Percentiles rank a stretch among this genome's conserved stretches.
Conservation (phyloP, 2,113 vertebrate genomes). For the Boulengeromyrus knoepffleri region DNA sequence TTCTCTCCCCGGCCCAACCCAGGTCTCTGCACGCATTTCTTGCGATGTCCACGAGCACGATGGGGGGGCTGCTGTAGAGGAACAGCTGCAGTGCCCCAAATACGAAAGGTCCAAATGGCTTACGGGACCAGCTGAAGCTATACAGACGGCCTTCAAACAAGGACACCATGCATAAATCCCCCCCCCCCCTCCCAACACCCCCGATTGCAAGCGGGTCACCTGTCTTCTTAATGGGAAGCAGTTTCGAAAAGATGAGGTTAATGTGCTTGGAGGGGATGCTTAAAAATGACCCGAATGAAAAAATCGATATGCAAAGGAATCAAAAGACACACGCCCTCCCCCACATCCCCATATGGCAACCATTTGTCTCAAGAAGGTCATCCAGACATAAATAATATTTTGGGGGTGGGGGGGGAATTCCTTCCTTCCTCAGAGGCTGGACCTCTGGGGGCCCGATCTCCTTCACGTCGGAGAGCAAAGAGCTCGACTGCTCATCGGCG, state of each 20-base stretch:
- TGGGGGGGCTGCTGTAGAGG: background rate
- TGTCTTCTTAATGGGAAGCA: background rate
- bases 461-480: conserved; percentile 45
- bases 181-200: no score
- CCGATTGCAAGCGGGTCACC: background rate
- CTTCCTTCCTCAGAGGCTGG: conserved; percentile 56
- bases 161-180: background rate
- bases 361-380: conserved; percentile 69
- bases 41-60: background rate
- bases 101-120: background rate
- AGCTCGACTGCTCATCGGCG: background rate
- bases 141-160: background rate
- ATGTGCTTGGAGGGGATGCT: background rate
- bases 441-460: conserved; percentile 62
- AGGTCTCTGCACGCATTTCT: background rate
- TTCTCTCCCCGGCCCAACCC: conserved; percentile 30
- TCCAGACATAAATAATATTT: conserved; percentile 71
- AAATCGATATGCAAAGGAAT: background rate
- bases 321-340: conserved; percentile 31
- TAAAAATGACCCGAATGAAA: background rate
- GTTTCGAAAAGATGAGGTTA: background rate
- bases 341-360: conserved; percentile 66
- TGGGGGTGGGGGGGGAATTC: conserved; percentile 36
- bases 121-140: background rate
- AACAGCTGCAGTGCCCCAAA: conserved; percentile 3